These are phyloP conservation scores for Suillia variegata DNA, from an alignment of 2,888 invertebrate genomes.

Conservation along the genomic window DNA sequence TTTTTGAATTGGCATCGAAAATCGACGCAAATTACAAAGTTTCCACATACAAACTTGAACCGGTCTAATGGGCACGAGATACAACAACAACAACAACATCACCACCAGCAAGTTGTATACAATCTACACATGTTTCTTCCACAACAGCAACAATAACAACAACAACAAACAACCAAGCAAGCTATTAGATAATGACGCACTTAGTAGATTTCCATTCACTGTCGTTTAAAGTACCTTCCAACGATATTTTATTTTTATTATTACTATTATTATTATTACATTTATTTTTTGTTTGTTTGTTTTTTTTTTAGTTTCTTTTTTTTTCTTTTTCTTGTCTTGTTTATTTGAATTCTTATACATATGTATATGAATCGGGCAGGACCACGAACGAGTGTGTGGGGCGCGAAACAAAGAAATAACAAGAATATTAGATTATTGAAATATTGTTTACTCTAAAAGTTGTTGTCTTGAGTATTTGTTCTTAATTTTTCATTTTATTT, in stretches of 20 bases:
- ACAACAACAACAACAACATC: background rate
- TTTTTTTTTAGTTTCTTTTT: conserved; percentile 20
- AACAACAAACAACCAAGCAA: background rate
- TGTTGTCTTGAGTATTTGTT: no score
- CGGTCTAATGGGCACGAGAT: background rate
- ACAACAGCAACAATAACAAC: no score
- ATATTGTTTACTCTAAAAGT: no score
- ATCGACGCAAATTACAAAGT: no score
- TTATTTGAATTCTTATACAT: conserved; percentile 17
- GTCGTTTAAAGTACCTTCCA: conserved; percentile 36
- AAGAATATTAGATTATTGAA: no score
- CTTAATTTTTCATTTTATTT: no score
- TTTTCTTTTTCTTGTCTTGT: conserved; percentile 22
- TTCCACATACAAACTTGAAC: background rate
- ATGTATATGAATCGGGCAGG: background rate
- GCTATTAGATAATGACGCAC: conserved; percentile 34
- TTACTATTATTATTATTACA: no score
- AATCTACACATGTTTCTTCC: conserved; percentile 16
- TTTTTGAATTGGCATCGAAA: no score
- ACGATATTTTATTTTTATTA: no score
- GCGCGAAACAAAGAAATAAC: no score
- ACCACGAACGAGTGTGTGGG: no score
- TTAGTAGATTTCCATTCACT: conserved; percentile 56
- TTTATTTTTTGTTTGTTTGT: no score
- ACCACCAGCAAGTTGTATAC: background rate